phyloP scores from a whole-genome alignment of 2,797 vertebrate species.

The Carcharodon carcharias region DNA sequence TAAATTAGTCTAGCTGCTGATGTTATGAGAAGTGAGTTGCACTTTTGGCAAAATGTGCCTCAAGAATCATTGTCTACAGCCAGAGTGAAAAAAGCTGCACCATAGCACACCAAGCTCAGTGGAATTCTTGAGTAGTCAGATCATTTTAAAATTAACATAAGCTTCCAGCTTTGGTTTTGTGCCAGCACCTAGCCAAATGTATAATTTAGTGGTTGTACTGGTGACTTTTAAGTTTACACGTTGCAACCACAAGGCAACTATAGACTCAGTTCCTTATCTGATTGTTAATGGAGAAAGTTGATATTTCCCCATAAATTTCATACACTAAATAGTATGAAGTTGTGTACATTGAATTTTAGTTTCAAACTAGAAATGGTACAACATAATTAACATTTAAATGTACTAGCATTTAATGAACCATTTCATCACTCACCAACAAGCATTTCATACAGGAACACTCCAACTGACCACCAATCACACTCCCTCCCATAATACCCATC shows the following conservation, averaged over 20 bases:
- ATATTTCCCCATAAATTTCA: neutral
- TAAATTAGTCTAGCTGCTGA: neutral
- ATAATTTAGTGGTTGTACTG: neutral
- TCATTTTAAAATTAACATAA: neutral
- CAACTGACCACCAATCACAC: slow-evolving; percentile 99
- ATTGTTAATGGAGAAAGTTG: neutral
- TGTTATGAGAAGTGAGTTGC: neutral
- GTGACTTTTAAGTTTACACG: neutral
- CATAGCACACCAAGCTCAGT: neutral
- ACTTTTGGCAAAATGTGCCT: neutral
- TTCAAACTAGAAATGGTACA: slow-evolving; percentile 11
- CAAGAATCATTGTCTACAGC: neutral
- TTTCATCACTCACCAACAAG: slow-evolving; percentile 81
- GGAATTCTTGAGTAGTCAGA: neutral
- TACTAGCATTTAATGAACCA: neutral
- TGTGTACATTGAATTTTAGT: neutral
- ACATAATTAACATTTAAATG: slow-evolving; percentile 18
- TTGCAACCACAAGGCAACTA: neutral
- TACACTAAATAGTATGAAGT: neutral
- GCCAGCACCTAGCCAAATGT: neutral
- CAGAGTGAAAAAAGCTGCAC: neutral
- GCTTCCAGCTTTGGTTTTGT: neutral
- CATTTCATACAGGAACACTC: slow-evolving; percentile 97
- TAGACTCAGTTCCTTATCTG: neutral
- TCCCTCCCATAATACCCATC: slow-evolving; percentile 95